Percentiles rank a stretch among this genome's conserved stretches.
These are phyloP conservation scores for Aporrectodea caliginosa DNA, from an alignment of 1,140 invertebrate species.

Conservation along the genomic window DNA sequence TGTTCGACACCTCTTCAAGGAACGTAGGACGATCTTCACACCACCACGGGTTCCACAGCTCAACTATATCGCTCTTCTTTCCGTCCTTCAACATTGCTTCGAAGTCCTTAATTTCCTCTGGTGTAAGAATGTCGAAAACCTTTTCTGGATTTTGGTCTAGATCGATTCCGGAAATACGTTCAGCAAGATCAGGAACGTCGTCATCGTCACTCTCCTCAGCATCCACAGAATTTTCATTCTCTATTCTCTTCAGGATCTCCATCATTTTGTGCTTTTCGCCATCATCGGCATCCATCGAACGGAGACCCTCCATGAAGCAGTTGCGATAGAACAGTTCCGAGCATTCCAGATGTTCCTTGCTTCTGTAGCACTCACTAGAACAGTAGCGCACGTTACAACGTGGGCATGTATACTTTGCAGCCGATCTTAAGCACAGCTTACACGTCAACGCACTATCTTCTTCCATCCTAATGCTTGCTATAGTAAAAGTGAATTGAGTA, in stretches of 20 bases:
- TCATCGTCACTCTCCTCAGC: constrained; percentile 39
- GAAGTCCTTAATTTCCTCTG: constrained; percentile 1
- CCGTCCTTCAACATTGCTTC: background rate
- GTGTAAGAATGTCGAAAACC: background rate
- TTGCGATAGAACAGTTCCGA: constrained; percentile 82
- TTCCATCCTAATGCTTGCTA: no score
- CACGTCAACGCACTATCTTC: no score
- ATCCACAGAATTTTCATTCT: no score
- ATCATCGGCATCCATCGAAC: constrained; percentile 32
- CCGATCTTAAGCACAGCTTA: constrained; percentile 39
- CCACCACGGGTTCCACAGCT: constrained; percentile 54
- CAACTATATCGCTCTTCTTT: constrained; percentile 34
- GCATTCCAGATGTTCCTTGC: constrained; percentile 69
- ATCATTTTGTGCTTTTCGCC: constrained; percentile 62
- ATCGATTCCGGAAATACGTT: constrained; percentile 27
- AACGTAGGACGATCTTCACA: constrained; percentile 9
- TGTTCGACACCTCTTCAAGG: constrained; percentile 17
- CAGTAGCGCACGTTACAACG: constrained; percentile 79
- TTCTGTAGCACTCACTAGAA: constrained; percentile 76
- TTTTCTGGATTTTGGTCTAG: constrained; percentile 17
- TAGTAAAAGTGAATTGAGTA: no score
- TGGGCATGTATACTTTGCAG: constrained; percentile 69
- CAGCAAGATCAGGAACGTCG: constrained; percentile 20
- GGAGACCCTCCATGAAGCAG: constrained; percentile 72
- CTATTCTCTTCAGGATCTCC: constrained; percentile 66